phyloP scores from a whole-genome alignment of 2,113 vertebrate species.

The Stigmatopora argus region DNA sequence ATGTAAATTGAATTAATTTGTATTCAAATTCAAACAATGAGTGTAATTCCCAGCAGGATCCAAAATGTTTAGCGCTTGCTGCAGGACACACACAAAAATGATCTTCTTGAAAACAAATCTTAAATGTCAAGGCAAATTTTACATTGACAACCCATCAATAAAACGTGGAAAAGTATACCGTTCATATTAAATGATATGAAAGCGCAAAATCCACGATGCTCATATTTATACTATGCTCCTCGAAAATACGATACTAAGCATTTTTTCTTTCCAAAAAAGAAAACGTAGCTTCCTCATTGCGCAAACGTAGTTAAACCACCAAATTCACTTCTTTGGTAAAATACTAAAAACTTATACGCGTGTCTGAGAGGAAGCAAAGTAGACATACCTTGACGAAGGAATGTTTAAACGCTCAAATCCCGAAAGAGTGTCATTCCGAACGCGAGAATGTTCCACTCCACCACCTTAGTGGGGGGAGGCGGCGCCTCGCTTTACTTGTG shows the following conservation, averaged over 20 bases:
- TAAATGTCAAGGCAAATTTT: not conserved
- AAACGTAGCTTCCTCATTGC: constrained; percentile 32
- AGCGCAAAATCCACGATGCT: not conserved
- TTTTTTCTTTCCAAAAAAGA: not conserved
- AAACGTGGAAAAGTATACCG: not conserved
- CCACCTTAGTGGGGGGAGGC: constrained; percentile 29
- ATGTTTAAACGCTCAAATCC: constrained; percentile 34
- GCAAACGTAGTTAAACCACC: not conserved
- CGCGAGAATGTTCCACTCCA: constrained; percentile 5
- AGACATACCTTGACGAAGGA: constrained; percentile 46
- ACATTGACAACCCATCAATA: not conserved
- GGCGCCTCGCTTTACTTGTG: constrained; percentile 30
- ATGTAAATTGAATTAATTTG: not conserved
- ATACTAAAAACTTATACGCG: not conserved
- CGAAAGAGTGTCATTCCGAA: constrained; percentile 27
- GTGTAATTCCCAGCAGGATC: not conserved
- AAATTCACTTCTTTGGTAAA: not conserved
- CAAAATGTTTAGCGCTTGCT: not conserved
- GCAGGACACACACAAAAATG: not conserved
- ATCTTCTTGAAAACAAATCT: constrained; percentile 30
- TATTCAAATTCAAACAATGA: not conserved
- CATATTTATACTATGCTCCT: not conserved
- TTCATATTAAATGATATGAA: not conserved
- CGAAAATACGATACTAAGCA: not conserved
- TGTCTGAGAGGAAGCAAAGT: not conserved